Conservation (phyloP, 2,797 vertebrate species). For the Setipinna tenuifilis region DNA sequence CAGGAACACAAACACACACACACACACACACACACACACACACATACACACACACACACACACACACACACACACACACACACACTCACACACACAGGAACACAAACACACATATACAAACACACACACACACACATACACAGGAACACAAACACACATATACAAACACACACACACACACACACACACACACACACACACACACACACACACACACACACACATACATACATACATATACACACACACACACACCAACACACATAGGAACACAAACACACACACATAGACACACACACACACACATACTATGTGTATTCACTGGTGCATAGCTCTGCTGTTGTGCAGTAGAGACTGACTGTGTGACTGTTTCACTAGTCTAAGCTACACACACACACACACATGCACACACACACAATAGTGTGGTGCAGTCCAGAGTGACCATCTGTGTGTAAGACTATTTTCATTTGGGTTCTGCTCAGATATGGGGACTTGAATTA, state of each 20-base stretch:
- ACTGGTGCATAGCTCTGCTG: not conserved
- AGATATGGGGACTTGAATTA: not conserved
- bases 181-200: not conserved
- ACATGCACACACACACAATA: not conserved
- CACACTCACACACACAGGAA: no score
- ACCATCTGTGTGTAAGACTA: not conserved
- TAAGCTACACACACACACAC: no score
- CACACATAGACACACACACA: not conserved
- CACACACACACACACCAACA: not conserved
- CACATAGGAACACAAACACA: not conserved
- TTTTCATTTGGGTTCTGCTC: not conserved
- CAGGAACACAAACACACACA: not conserved
- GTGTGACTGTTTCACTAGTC: no score
- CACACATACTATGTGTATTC: not conserved
- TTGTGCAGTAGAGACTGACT: no score
- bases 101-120: slow-evolving; percentile 13
- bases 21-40: not conserved
- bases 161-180: not conserved
- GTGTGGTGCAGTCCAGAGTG: not conserved
- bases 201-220: not conserved
- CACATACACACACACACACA: slow-evolving; percentile 8
- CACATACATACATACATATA: not conserved
- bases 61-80: not conserved
- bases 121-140: not conserved
- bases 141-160: not conserved